Evolutionary conservation across 1,140 invertebrate species (phyloP).

Genomic region (Hermatobates lingyangjiaoensis): DNA sequence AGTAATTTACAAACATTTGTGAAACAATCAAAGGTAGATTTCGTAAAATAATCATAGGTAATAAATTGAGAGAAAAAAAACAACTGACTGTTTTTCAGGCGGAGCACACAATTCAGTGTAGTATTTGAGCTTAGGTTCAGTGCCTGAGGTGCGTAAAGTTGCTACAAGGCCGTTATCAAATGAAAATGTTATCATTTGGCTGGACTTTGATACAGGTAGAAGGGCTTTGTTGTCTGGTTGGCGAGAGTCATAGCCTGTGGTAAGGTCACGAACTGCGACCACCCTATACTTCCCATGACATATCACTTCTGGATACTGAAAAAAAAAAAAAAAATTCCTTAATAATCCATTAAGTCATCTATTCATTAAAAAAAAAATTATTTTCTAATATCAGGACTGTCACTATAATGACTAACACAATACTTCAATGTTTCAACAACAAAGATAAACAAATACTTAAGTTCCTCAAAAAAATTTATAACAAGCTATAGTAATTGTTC

Average conservation of each 20-base stretch:
- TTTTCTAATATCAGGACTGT: too few species aligned
- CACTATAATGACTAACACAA: not conserved
- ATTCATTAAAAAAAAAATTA: not conserved
- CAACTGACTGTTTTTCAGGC: slow-evolving; percentile 38
- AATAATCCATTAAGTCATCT: not conserved
- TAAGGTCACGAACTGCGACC: slow-evolving; percentile 62
- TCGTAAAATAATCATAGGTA: not conserved
- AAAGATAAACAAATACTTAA: too few species aligned
- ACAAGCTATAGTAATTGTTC: too few species aligned
- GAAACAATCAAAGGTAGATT: not conserved
- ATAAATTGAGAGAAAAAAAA: not conserved
- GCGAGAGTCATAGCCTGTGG: slow-evolving; percentile 66
- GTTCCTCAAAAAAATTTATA: too few species aligned
- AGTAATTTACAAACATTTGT: not conserved
- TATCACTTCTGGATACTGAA: slow-evolving; percentile 58
- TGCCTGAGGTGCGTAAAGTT: slow-evolving; percentile 89
- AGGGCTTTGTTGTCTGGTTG: slow-evolving; percentile 49
- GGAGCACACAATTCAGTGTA: slow-evolving; percentile 75
- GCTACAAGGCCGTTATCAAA: slow-evolving; percentile 72
- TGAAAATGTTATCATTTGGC: slow-evolving; percentile 93
- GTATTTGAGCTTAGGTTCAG: slow-evolving; percentile 97
- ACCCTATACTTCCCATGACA: slow-evolving; percentile 52
- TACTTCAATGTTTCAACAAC: too few species aligned
- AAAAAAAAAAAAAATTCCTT: slow-evolving; percentile 13
- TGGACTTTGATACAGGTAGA: slow-evolving; percentile 54